Evolutionary conservation across 2,888 invertebrate genomes (phyloP).

Genomic region (Altica lythri): DNA sequence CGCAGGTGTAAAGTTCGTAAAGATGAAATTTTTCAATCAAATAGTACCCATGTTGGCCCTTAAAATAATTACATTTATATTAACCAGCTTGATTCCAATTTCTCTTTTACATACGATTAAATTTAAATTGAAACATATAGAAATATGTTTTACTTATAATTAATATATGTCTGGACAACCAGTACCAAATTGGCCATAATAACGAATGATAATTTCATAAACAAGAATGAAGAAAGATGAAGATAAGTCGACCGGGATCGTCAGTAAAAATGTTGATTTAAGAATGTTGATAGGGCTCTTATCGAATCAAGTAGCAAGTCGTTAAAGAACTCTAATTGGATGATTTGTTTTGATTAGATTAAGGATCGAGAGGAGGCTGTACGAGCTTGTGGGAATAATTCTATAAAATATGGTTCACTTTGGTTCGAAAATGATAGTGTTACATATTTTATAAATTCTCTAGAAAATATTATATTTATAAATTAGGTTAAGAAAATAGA

Average conservation of each 20-base stretch:
- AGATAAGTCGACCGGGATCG: neutral
- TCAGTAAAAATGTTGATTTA: constrained; percentile 5
- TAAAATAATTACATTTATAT: neutral
- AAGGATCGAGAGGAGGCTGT: constrained; percentile 1
- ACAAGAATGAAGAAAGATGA: neutral
- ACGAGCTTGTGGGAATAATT: no score
- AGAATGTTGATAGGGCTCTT: constrained; percentile 11
- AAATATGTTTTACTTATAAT: neutral
- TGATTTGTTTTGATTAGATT: constrained; percentile 15
- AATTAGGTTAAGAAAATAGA: no score
- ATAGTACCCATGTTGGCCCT: no score
- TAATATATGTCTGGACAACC: neutral
- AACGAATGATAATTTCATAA: neutral
- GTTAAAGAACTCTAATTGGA: constrained; percentile 15
- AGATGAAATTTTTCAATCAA: no score
- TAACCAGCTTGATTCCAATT: neutral
- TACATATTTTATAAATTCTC: no score
- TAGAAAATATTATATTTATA: no score
- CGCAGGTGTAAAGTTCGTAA: no score
- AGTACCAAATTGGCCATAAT: neutral
- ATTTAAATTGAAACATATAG: neutral
- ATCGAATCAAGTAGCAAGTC: constrained; percentile 13
- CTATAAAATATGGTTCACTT: no score
- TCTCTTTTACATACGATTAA: neutral
- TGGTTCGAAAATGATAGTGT: no score